Evolutionary conservation across 1,140 invertebrate genomes (phyloP), one percentile per base, ranked within the genome.

Genomic region (Stegodyphus dumicola): DNA sequence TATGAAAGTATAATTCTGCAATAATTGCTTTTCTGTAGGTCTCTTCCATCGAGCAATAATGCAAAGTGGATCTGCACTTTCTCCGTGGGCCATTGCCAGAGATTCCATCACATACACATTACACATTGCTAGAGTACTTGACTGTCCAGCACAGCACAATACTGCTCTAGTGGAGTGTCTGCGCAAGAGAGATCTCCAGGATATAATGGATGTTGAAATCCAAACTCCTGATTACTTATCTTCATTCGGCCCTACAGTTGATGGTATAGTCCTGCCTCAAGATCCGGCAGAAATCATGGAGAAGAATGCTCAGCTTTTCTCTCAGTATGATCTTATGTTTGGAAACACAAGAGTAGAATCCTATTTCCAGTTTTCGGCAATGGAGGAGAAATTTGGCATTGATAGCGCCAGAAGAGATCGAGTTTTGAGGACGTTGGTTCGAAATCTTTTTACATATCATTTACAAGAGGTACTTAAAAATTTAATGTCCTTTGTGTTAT

Each of bases 281-380:
- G 90, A 6, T 91, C 90, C 90, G 10, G 88, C 89, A 18, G 75
- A 83, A 9, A 51, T 83, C 7, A 87, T 88, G 87, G 78, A 85
- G 6, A 81, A 80, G 13, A 54, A 83, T 49, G 64, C 74, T 4
- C 75, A 77, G 5, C 48, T 87, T 6, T 89, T 83, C 73, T 64
- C 70, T 87, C 94, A 95, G 89, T 97, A 96, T 90, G 96, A 98
- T 90, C 91, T 99, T 15, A 94, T 99, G 93, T 93, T 98, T 77
- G 98, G 98, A 3, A 95, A 98, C 10, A 96, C 95, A 6, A 94
- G 96, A 90, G 94, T 96, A 87, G 97, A 98, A 90, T 96, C 95
- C 84, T 96, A 96, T 89, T 94, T 96, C 88, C 92, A 96, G 54
- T 94, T 99, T 89, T 79, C 95, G 87, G 95, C 96, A 0, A 94